Evolutionary conservation across 2,888 invertebrate genomes (phyloP).

Genomic region (Scrobipalpa costella): DNA sequence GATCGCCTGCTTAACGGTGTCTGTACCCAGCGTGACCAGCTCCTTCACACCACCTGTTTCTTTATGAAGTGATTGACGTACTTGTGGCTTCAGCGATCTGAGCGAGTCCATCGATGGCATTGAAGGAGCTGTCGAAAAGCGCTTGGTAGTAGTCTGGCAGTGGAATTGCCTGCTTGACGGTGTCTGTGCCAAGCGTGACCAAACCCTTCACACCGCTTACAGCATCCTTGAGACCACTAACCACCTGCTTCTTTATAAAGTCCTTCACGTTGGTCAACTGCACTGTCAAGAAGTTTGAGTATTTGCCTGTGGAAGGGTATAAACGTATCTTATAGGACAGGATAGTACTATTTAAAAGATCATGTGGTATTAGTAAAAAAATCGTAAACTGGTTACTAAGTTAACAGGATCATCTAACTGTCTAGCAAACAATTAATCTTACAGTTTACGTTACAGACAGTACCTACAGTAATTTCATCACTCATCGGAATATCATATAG

Average conservation of each 20-base stretch:
- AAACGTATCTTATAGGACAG: neutral
- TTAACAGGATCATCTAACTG: too few relatives aligned
- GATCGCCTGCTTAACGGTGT: conserved; percentile 46
- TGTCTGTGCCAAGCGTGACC: conserved; percentile 47
- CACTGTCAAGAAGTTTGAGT: conserved; percentile 57
- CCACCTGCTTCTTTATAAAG: conserved; percentile 68
- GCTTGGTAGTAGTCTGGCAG: conserved; percentile 64
- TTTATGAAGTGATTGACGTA: conserved; percentile 67
- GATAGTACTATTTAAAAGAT: neutral
- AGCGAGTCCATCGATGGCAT: conserved; percentile 68
- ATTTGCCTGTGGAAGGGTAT: conserved; percentile 57
- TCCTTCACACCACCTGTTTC: conserved; percentile 64
- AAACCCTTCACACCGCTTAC: conserved; percentile 59
- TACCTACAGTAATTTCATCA: too few relatives aligned
- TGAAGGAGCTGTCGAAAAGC: conserved; percentile 56
- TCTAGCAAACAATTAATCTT: too few relatives aligned
- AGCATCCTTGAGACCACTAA: conserved; percentile 62
- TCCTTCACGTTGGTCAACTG: conserved; percentile 58
- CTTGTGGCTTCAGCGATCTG: conserved; percentile 83
- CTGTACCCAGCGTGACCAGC: conserved; percentile 50
- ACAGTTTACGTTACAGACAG: too few relatives aligned
- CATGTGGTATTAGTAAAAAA: too few relatives aligned
- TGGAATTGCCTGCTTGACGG: conserved; percentile 52
- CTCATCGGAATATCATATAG: too few relatives aligned
- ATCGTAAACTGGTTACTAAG: too few relatives aligned